Evolutionary conservation across 2,113 vertebrate genomes (phyloP).

Genomic region (Notiomystis cincta): DNA sequence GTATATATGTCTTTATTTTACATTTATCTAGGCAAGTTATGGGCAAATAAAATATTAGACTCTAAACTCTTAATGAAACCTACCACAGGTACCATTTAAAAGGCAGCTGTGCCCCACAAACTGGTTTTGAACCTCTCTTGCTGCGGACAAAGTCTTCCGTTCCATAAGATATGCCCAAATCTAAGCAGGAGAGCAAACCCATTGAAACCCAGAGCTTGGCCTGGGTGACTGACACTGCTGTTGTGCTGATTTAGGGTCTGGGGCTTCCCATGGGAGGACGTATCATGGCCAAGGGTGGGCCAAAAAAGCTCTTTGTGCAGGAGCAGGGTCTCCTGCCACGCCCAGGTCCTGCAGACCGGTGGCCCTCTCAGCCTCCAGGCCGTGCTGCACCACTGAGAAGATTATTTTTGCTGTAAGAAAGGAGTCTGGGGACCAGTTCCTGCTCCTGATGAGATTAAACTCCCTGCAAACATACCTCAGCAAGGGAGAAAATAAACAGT

Average conservation of each 20-base stretch:
- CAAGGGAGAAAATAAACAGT: background rate
- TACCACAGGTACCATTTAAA: background rate
- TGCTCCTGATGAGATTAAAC: background rate
- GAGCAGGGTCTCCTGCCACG: background rate
- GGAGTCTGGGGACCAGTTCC: background rate
- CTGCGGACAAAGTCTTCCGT: accelerated
- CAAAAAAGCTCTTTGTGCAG: background rate
- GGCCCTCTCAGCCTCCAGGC: background rate
- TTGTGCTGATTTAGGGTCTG: background rate
- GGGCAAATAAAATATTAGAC: background rate
- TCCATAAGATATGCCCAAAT: background rate
- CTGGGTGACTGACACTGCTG: background rate
- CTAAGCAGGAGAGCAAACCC: too few relatives aligned
- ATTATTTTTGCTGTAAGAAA: background rate
- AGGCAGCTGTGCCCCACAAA: background rate
- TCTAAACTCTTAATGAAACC: background rate
- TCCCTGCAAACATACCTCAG: background rate
- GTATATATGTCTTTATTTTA: background rate
- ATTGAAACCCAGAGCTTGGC: background rate
- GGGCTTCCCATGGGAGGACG: background rate
- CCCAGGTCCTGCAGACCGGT: background rate
- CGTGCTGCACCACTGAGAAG: background rate
- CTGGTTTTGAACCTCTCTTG: background rate
- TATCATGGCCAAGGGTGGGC: accelerated
- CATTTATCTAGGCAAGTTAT: background rate